Evolutionary conservation across 2,113 vertebrate species (phyloP).

Genomic region (Anseranas semipalmata): DNA sequence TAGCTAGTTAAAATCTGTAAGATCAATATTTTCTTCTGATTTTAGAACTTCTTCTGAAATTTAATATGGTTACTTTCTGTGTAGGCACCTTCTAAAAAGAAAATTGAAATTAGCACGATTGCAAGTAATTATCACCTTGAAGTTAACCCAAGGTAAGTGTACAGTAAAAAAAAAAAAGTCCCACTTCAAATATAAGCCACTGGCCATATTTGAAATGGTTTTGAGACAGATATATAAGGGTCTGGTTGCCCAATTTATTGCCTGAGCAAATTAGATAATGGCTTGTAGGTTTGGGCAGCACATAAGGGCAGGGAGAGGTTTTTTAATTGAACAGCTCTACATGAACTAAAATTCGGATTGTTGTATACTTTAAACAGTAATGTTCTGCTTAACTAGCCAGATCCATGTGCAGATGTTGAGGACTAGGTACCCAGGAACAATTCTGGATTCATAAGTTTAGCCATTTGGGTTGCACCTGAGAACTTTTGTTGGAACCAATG

Average conservation of each 20-base stretch:
- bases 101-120: constrained; percentile 98
- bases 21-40: not conserved
- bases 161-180: not conserved
- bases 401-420: not conserved
- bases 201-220: not conserved
- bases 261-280: not conserved
- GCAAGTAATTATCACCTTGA: constrained; percentile 99
- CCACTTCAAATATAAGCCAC: not conserved
- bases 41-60: not conserved
- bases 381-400: not conserved
- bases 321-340: not conserved
- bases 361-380: not conserved
- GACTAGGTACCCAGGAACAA: not conserved
- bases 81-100: constrained; percentile 97
- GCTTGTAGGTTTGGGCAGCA: not conserved
- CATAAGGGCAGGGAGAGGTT: not conserved
- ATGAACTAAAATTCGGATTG: not conserved
- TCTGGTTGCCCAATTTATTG: not conserved
- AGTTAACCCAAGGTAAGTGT: constrained; percentile 91
- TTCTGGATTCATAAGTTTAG: not conserved
- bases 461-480: not conserved
- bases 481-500: not conserved
- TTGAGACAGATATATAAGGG: not conserved
- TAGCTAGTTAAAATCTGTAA: not conserved
- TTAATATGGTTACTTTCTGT: not conserved